Evolutionary conservation across 2,888 invertebrate species (phyloP).

Genomic region (Corythucha ciliata): DNA sequence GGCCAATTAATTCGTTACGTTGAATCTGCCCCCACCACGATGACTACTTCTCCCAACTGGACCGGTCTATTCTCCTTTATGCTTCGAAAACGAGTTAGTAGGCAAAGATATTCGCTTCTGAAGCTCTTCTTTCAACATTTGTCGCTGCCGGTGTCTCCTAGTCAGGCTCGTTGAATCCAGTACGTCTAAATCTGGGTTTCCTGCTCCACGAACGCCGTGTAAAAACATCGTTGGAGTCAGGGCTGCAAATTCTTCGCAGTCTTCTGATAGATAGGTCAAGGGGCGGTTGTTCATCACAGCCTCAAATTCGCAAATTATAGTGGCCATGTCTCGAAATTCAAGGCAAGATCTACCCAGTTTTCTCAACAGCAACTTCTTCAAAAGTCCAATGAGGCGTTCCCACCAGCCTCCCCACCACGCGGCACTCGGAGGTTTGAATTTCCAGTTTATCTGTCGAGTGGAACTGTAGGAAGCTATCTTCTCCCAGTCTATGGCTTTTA

Average conservation of each 20-base stretch:
- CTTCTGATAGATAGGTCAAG: slow-evolving; percentile 23
- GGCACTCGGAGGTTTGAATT: slow-evolving; percentile 37
- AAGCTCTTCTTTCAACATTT: too few relatives aligned
- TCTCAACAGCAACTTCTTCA: slow-evolving; percentile 23
- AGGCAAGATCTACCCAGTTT: too few relatives aligned
- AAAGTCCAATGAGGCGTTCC: slow-evolving; percentile 28
- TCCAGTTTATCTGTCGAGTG: slow-evolving; percentile 34
- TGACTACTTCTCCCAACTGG: too few relatives aligned
- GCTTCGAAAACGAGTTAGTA: too few relatives aligned
- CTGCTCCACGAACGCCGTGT: neutral
- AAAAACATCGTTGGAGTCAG: slow-evolving; percentile 23
- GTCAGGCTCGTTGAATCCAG: slow-evolving; percentile 23
- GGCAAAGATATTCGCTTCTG: too few relatives aligned
- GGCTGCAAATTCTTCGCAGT: slow-evolving; percentile 13
- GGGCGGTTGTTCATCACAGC: slow-evolving; percentile 21
- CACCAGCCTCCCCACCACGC: slow-evolving; percentile 38
- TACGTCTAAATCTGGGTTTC: slow-evolving; percentile 7
- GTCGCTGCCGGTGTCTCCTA: too few relatives aligned
- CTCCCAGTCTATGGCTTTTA: slow-evolving; percentile 47
- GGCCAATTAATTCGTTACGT: too few relatives aligned
- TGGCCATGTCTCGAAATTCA: too few relatives aligned
- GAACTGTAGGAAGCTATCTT: slow-evolving; percentile 28
- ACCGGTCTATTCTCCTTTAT: too few relatives aligned
- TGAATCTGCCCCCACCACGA: too few relatives aligned
- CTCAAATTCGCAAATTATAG: too few relatives aligned